Evolutionary conservation across 2,797 vertebrate species (phyloP).

Genomic region (Sebastolobus alascanus): DNA sequence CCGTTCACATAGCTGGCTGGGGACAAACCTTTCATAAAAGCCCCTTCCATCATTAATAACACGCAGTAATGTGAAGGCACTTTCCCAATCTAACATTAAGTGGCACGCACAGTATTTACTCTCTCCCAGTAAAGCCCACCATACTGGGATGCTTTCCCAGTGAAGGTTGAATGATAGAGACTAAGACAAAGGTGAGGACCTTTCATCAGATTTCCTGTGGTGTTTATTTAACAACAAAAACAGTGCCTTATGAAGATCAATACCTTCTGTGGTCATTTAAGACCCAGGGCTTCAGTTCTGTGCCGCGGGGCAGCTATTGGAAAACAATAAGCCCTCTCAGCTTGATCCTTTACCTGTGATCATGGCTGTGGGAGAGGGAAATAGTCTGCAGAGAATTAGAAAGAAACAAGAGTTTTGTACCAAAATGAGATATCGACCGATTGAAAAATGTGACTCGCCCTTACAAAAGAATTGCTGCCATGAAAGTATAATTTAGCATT

Average conservation of each 20-base stretch:
- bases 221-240: slow-evolving; percentile 81
- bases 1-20: slow-evolving; percentile 32
- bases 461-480: slow-evolving; percentile 26
- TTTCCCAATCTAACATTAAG: slow-evolving; percentile 43
- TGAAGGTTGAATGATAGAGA: slow-evolving; percentile 53
- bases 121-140: slow-evolving; percentile 13
- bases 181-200: slow-evolving; percentile 73
- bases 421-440: slow-evolving; percentile 61
- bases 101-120: slow-evolving; percentile 46
- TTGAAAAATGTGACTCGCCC: slow-evolving; percentile 31
- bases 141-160: slow-evolving; percentile 32
- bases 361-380: slow-evolving; percentile 56
- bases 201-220: slow-evolving; percentile 75
- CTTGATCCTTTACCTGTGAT: slow-evolving; percentile 76
- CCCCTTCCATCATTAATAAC: slow-evolving; percentile 59
- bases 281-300: slow-evolving; percentile 68
- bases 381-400: slow-evolving; percentile 47
- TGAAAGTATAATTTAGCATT: slow-evolving; percentile 15
- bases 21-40: slow-evolving; percentile 49
- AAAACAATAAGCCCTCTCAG: slow-evolving; percentile 79
- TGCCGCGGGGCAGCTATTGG: slow-evolving; percentile 71
- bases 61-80: slow-evolving; percentile 43
- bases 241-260: slow-evolving; percentile 80
- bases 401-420: slow-evolving; percentile 46
- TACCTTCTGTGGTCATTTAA: slow-evolving; percentile 79